These are phyloP conservation scores for Rhyzopertha dominica DNA, from an alignment of 1,140 invertebrate species.

Conservation along the genomic window DNA sequence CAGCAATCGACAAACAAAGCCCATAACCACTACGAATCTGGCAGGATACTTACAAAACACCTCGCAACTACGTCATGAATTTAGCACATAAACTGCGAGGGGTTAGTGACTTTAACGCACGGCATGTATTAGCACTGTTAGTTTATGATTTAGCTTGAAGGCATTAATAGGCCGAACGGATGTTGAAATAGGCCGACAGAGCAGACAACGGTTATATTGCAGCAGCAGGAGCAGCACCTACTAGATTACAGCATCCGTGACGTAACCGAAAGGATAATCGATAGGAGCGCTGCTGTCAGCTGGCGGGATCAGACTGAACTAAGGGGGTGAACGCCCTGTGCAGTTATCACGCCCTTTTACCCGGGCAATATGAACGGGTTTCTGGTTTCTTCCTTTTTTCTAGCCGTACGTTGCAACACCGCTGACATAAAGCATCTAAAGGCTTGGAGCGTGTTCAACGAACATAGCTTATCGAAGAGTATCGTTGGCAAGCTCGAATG, in stretches of 20 bases:
- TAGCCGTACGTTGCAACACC: too few species aligned
- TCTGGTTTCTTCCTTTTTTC: conserved; percentile 1
- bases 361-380: conserved; percentile 16
- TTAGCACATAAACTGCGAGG: too few species aligned
- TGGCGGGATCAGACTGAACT: conserved; percentile 29
- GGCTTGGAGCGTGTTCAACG: too few species aligned
- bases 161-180: conserved; percentile 18
- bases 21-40: too few species aligned
- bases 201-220: too few species aligned
- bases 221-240: conserved; percentile 23
- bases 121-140: conserved; percentile 15
- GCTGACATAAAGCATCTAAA: too few species aligned
- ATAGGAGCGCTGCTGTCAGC: conserved; percentile 40
- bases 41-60: too few species aligned
- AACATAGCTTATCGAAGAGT: too few species aligned
- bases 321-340: conserved; percentile 43
- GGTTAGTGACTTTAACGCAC: conserved; percentile 7
- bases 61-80: too few species aligned
- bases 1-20: too few species aligned
- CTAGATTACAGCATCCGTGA: conserved; percentile 43
- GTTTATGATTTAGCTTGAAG: too few species aligned
- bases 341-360: conserved; percentile 28
- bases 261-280: conserved; percentile 44
- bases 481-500: too few species aligned
- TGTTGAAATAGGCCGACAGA: conserved; percentile 10